Base-by-base conservation (phyloP, 2,113 vertebrate genomes). In the Otus sunia region DNA sequence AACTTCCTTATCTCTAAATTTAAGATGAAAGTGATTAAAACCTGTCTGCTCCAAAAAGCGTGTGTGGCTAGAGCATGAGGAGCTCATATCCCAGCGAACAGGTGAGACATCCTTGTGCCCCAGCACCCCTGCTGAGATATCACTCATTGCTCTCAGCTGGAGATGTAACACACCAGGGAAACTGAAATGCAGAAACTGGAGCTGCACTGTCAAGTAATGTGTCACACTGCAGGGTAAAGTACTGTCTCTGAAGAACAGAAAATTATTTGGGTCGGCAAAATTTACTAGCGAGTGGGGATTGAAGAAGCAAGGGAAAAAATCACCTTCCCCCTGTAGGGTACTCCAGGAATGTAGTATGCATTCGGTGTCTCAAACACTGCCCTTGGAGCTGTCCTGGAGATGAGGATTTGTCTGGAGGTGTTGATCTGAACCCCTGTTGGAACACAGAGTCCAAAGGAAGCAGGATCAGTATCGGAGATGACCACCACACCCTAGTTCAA, bases 271-370 rank as follows among this genome's bases (percentile, higher is more conserved):
- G 23, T 50, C 72, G 92, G 37, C 15, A 86, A 76, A 56, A 52
- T 86, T 55, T 86, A 67, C 41, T 26, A 56, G 56, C 11, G 94
- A 95, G 81, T 27, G 27, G 39, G 16, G 12, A 96, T 19, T 2
- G 1, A 81, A 86, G 64, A 85, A 67, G 45, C 26, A 34, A 75
- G 22, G 12, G 30, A 23, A 37, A 56, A 76, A 91, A 64, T 92
- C 82, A 98, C 98, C 98, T 97, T 98, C 10, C 97, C 96, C 45
- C 69, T 88, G 89, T 97, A 98, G 2, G 97, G 97, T 39, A 98
- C 95, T 88, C 91, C 97, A 73, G 96, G 96, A 74, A 97, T 96
- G 93, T 98, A 98, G 74, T 96, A 97, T 27, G 78, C 34, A 63
- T 83, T 97, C 58, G 94, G 91, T 36, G 93, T 96, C 88, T 98